Evolutionary conservation across 2,888 invertebrate genomes (phyloP), one percentile per base, ranked within the genome.

Genomic region (Drosophila neotestacea): DNA sequence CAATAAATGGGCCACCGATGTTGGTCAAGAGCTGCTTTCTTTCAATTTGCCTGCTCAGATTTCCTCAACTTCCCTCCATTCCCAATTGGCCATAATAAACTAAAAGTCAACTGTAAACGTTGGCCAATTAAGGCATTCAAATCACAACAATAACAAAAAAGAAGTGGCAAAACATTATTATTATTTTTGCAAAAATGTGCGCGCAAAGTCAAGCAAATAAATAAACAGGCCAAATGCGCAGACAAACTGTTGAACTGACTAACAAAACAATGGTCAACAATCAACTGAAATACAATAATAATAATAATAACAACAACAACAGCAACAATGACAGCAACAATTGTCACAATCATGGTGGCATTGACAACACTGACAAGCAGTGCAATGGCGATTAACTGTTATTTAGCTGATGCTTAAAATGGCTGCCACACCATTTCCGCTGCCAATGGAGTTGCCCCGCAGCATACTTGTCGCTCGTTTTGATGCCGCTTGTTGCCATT

Each of bases 381-480:
- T 82, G 85, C 85, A 77, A 77, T 77, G 79, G 77, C 87, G 87
- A 88, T 87, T 87, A 87, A 79, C 87, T 81, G 87, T 87, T 87
- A 87, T 87, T 87, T 87, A 85, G 87, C 67, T 68, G 83, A 63
- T 78, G 68, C 85, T 88, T 86, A 85, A 88, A 84, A 85, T 87
- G 81, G 82, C 81, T 73, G 88, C 83, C 70, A 66, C 69, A 72
- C 28, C 36, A 46, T 46, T 56, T 56, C 56, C 56, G 46, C 36
- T 30, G 13, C 27, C 34, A 54, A n/a, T 34, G n/a, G 46, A 22
- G 46, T 32, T 39, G 27, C 28, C 36, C 46, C 51, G 27, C 36
- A 38, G 51, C 38, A 27, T 27, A 44, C 55, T 56, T 44, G 34
- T 34, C 44, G 11, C 44, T 30, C 36, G 28, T 39, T 22, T 22